Conservation (phyloP, 37 sponge, comb jelly and placozoan species). For the Agelas oroides region DNA sequence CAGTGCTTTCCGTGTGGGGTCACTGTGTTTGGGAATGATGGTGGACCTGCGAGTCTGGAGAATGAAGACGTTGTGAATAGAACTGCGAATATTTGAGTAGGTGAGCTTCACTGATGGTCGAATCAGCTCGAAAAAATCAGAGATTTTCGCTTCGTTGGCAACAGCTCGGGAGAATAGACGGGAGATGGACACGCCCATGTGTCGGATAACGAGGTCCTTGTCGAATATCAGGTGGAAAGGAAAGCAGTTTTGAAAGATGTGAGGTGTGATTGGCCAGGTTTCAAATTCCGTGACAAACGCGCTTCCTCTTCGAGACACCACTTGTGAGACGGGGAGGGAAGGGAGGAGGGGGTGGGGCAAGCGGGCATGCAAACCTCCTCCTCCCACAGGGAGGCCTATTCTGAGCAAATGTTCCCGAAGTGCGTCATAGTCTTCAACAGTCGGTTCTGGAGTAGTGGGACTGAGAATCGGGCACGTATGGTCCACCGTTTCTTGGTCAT, state of each 20-base stretch:
- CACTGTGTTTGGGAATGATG: background rate
- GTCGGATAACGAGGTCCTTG: conserved; percentile 40
- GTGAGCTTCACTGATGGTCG: conserved; percentile 52
- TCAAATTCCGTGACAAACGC: background rate
- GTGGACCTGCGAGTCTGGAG: conserved; percentile 12
- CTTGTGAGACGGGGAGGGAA: background rate
- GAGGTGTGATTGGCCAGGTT: conserved; percentile 55
- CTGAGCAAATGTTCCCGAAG: no score
- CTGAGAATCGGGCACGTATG: no score
- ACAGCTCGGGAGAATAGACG: conserved; percentile 59
- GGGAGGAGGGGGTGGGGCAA: conserved; percentile 18
- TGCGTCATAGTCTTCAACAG: no score
- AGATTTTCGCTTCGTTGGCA: conserved; percentile 1
- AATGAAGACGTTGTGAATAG: conserved; percentile 50
- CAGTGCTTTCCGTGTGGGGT: background rate
- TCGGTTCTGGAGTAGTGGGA: no score
- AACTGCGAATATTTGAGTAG: conserved; percentile 36
- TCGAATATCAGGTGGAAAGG: conserved; percentile 89
- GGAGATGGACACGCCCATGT: conserved; percentile 68
- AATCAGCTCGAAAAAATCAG: conserved; percentile 51
- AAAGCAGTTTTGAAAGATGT: conserved; percentile 57
- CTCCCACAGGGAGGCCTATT: no score
- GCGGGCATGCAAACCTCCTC: background rate
- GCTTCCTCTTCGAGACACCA: conserved; percentile 28
- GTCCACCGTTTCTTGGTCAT: no score